phyloP scores from a whole-genome alignment of 1,140 invertebrate species.

The Drosophila miranda region DNA sequence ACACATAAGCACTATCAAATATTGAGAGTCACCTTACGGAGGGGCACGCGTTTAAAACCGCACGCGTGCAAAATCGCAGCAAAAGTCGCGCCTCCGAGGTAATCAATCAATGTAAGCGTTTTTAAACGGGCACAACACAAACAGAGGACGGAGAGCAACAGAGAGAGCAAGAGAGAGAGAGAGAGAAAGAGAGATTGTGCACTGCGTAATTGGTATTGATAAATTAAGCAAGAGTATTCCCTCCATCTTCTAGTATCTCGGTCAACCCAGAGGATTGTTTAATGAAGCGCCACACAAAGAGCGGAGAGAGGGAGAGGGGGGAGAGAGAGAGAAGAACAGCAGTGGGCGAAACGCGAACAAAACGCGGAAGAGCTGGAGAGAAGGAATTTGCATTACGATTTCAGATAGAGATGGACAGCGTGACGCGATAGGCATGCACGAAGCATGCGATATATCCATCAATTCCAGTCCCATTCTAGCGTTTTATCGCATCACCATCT shows the following conservation, averaged over 20 bases:
- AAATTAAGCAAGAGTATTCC: slow-evolving; percentile 57
- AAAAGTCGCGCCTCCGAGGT: slow-evolving; percentile 71
- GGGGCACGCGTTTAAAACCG: slow-evolving; percentile 52
- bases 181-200: slow-evolving; percentile 7
- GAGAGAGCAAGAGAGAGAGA: slow-evolving; percentile 1
- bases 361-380: slow-evolving; percentile 6
- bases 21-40: slow-evolving; percentile 1
- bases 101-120: slow-evolving; percentile 78
- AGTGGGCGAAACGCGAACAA: slow-evolving; percentile 19
- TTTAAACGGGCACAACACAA: slow-evolving; percentile 40
- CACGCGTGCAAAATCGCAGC: slow-evolving; percentile 64
- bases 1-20: background rate
- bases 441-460: no score
- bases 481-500: no score
- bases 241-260: slow-evolving; percentile 40
- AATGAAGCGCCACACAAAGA: slow-evolving; percentile 54
- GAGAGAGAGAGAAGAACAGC: slow-evolving; percentile 2
- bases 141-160: background rate
- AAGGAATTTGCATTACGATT: slow-evolving; percentile 34
- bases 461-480: no score
- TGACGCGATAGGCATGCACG: no score
- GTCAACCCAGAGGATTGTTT: slow-evolving; percentile 54
- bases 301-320: slow-evolving; percentile 8
- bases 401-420: background rate
- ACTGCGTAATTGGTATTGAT: slow-evolving; percentile 70